Percentiles rank a stretch among this genome's conserved stretches.
phyloP scores from a whole-genome alignment of 1,140 invertebrate species.

The Cylas formicarius region DNA sequence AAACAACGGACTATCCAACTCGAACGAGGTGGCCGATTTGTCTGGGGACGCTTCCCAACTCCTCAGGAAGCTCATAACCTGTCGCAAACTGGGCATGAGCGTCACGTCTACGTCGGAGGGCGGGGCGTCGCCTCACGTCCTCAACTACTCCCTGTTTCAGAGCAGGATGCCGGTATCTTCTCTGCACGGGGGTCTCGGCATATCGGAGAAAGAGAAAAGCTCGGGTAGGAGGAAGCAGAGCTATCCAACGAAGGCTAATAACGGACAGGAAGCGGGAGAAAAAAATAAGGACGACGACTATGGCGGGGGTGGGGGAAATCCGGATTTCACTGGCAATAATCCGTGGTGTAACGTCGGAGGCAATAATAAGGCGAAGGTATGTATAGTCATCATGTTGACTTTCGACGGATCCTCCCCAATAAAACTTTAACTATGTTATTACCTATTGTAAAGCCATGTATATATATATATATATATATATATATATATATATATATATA shows the following conservation, averaged over 20 bases:
- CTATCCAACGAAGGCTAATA: constrained; percentile 55
- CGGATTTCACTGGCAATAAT: constrained; percentile 38
- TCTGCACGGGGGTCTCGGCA: constrained; percentile 6
- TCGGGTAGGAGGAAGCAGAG: constrained; percentile 65
- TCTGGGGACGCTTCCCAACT: constrained; percentile 63
- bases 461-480: too few species aligned
- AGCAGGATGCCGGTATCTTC: constrained; percentile 5
- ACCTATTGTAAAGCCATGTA: too few species aligned
- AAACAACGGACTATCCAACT: constrained; percentile 24
- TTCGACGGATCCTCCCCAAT: background rate
- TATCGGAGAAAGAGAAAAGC: constrained; percentile 40
- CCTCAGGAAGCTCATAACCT: constrained; percentile 63
- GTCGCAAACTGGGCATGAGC: constrained; percentile 60
- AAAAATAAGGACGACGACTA: constrained; percentile 10
- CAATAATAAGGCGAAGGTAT: constrained; percentile 26
- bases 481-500: too few species aligned
- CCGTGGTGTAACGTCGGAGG: constrained; percentile 41
- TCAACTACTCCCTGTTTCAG: constrained; percentile 23
- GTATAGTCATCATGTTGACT: constrained; percentile 1
- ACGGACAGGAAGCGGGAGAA: constrained; percentile 20
- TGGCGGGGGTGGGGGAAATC: constrained; percentile 8
- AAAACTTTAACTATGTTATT: too few species aligned
- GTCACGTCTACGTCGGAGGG: too few species aligned
- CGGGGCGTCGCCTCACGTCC: constrained; percentile 44
- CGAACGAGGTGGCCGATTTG: constrained; percentile 3